A percentile compares a stretch with the other conserved stretches of the same genome.
phyloP scores from a whole-genome alignment of 2,113 vertebrate species.

The Dendrocopos noguchii region DNA sequence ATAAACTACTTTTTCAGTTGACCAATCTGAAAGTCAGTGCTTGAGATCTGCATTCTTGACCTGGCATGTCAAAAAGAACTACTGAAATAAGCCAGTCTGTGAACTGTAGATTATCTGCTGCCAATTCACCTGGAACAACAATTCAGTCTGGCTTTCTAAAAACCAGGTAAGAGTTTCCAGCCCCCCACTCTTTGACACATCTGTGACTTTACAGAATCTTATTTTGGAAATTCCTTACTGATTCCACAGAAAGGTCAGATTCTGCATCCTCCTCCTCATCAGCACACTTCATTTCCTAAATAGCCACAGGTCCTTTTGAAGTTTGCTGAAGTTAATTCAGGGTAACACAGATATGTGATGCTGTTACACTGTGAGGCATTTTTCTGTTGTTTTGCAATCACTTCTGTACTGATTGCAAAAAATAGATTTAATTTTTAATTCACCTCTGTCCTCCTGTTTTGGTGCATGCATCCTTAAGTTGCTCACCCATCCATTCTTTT shows the following conservation, averaged over 20 bases:
- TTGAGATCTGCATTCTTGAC: background rate
- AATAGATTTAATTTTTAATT: background rate
- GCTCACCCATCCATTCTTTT: background rate
- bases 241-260: background rate
- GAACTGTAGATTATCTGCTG: background rate
- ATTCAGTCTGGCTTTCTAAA: background rate
- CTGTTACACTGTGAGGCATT: background rate
- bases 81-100: background rate
- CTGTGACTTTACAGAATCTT: background rate
- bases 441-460: background rate
- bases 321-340: background rate
- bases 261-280: background rate
- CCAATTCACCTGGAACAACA: background rate
- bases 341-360: background rate
- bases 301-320: background rate
- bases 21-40: background rate
- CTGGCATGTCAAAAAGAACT: background rate
- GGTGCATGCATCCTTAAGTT: background rate
- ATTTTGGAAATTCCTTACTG: background rate
- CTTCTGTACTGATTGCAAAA: background rate
- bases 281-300: background rate
- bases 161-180: background rate
- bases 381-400: background rate
- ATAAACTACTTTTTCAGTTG: background rate
- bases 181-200: background rate